Base-by-base conservation (phyloP, 2,888 invertebrate species). In the Callosobruchus maculatus region DNA sequence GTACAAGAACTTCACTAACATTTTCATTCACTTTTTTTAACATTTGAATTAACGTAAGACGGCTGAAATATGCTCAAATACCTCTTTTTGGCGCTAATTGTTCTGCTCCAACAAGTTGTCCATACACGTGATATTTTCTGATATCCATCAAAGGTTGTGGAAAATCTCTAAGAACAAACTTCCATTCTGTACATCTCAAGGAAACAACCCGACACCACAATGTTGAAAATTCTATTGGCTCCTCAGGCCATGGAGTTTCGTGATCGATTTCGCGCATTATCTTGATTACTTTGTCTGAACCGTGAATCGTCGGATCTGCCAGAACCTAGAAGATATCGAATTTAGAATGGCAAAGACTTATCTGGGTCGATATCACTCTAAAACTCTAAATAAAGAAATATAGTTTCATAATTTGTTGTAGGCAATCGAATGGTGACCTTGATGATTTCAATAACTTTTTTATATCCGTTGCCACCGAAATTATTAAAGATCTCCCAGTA, bases 191-290 rank as follows among this genome's bases (percentile, higher is more conserved):
- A 80, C 96, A 94, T 78, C 93, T 92, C 72, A 95, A 90, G 78
- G 93, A 93, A 22, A 99, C 92, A 71, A 93, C 92, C 9, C 99
- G 92, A 81, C 97, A 97, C 98, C 98, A 99, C 22, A 98, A 89
- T 0, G 97, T 97, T 0, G 91, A 91, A 88, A 97, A 98, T 83
- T 96, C 94, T 20, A 96, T 85, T 0, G 93, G 94, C 79, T 97
- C 97, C 80, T 95, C 95, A 0, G 97, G 97, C 94, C 96, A 97
- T 0, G 96, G 97, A 78, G 95, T 96, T 74, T 97, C 97, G 0
- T 91, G 89, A 86, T 99, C 97, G 81, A 98, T 94, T 80, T 94
- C 93, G 71, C 92, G 88, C 88, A 98, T 92, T 21, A 92, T 90
- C 0, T 88, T 88, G 0, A 93, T 89, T 0, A 95, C 95, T 81